Conservation (phyloP, 2,113 vertebrate genomes). For the Tragelaphus imberbis region DNA sequence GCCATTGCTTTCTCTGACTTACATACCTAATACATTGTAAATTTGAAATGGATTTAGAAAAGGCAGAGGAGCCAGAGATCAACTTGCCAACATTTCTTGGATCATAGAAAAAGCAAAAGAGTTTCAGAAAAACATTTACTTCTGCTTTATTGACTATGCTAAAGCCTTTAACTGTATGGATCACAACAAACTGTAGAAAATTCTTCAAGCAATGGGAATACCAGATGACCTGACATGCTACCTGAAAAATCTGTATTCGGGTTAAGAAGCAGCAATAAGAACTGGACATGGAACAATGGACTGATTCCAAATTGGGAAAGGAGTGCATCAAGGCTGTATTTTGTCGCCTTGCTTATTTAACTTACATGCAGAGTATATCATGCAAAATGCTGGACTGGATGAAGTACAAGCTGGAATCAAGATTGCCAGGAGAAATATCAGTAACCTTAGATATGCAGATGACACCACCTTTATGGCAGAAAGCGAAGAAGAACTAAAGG, state of each 20-base stretch:
- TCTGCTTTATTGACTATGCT: background rate
- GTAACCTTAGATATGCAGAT: background rate
- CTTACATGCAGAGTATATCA: background rate
- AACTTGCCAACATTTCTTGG: background rate
- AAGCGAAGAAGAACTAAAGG: background rate
- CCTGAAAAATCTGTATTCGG: background rate
- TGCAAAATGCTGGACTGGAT: background rate
- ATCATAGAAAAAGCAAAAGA: background rate
- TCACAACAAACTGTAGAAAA: background rate
- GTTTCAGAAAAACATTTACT: background rate
- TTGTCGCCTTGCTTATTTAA: background rate
- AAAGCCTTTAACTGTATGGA: background rate
- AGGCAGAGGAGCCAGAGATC: background rate
- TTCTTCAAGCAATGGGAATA: background rate
- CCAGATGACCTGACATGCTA: background rate
- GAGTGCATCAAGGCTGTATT: background rate
- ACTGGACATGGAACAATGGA: accelerated
- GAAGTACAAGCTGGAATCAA: background rate
- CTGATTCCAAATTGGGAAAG: background rate
- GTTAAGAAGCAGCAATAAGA: background rate
- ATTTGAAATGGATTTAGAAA: background rate
- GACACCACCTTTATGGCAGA: background rate
- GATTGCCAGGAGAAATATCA: background rate
- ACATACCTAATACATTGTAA: background rate
- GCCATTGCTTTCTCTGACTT: background rate